These are phyloP conservation scores for Ennomos quercinarius DNA, from an alignment of 2,888 invertebrate genomes.

Conservation along the genomic window DNA sequence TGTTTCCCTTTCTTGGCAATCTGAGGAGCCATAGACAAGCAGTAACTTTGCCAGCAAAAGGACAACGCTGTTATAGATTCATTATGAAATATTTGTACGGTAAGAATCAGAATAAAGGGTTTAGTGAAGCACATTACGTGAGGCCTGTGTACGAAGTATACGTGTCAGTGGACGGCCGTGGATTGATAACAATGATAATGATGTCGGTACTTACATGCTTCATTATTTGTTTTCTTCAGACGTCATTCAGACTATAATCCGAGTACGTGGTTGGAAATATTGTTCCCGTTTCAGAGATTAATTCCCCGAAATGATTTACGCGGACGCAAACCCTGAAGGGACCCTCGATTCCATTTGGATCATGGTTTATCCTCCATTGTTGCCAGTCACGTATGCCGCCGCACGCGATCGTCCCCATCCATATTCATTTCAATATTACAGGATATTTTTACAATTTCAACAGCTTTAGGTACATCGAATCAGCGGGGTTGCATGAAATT, in stretches of 20 bases:
- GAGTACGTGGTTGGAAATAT: background rate
- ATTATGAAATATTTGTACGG: background rate
- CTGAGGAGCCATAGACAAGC: too few species aligned
- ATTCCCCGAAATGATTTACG: background rate
- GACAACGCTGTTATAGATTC: too few species aligned
- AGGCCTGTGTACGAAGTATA: background rate
- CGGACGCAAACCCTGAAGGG: background rate
- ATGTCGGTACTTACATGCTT: background rate
- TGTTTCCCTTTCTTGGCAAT: conserved; percentile 1
- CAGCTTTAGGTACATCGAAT: conserved; percentile 1
- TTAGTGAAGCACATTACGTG: background rate
- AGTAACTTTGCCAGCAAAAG: too few species aligned
- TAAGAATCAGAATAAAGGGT: background rate
- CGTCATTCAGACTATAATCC: conserved; percentile 3
- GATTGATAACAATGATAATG: conserved; percentile 15
- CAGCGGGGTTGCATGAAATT: too few species aligned
- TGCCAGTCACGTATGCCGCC: conserved; percentile 2
- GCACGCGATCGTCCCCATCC: conserved; percentile 2
- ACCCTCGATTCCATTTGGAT: conserved; percentile 8
- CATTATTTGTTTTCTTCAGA: conserved; percentile 11
- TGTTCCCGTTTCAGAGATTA: conserved; percentile 1
- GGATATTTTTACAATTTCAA: background rate
- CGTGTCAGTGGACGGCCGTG: conserved; percentile 12
- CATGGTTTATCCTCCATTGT: conserved; percentile 11
- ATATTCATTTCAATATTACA: background rate